Evolutionary conservation across 2,888 invertebrate genomes (phyloP).

Genomic region (Dendrolimus houi): DNA sequence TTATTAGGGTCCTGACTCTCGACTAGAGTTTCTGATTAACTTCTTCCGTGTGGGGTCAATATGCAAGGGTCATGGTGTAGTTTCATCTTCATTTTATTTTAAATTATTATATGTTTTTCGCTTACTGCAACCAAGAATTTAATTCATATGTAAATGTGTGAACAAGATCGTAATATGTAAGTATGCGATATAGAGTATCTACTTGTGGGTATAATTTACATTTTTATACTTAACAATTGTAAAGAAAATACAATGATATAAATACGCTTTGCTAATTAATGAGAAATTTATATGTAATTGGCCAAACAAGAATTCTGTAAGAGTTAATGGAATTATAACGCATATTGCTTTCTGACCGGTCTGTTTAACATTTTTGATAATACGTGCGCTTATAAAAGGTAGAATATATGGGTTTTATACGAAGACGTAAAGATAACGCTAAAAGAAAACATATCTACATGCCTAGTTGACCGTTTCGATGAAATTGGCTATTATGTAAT

Average conservation of each 20-base stretch:
- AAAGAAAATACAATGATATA: too few species aligned
- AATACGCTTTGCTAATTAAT: too few species aligned
- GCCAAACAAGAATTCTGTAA: neutral
- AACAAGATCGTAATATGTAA: too few species aligned
- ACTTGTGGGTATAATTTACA: too few species aligned
- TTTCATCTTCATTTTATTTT: slow-evolving; percentile 1
- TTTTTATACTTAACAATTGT: too few species aligned
- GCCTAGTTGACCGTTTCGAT: slow-evolving; percentile 30
- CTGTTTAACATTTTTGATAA: too few species aligned
- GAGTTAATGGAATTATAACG: slow-evolving; percentile 2
- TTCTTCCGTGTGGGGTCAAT: slow-evolving; percentile 68
- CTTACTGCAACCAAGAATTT: slow-evolving; percentile 25
- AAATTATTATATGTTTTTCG: slow-evolving; percentile 23
- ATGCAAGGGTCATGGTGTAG: slow-evolving; percentile 45
- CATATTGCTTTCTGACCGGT: too few species aligned
- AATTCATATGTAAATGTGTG: slow-evolving; percentile 50
- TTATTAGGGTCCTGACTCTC: slow-evolving; percentile 3
- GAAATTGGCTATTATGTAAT: slow-evolving; percentile 57
- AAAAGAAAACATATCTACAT: slow-evolving; percentile 18
- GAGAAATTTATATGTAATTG: too few species aligned
- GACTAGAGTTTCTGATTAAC: slow-evolving; percentile 45
- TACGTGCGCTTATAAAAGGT: too few species aligned
- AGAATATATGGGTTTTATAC: neutral
- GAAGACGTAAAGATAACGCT: slow-evolving; percentile 2
- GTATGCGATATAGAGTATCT: too few species aligned